Evolutionary conservation across 2,888 invertebrate genomes (phyloP), one percentile per base, ranked within the genome.

Genomic region (Archaeoteleia sp.): DNA sequence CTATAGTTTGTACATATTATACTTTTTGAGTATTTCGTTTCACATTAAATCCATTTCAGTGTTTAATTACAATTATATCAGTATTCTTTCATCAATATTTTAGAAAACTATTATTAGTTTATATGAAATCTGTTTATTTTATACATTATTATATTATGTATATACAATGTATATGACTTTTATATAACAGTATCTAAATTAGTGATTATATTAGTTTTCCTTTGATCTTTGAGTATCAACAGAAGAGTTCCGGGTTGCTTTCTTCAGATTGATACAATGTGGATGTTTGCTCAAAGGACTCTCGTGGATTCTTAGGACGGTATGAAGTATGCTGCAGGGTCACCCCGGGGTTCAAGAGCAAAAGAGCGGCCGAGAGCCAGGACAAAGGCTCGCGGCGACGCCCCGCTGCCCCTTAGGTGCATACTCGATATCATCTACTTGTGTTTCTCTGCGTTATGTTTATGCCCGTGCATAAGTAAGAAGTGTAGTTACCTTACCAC

Each of bases 401-500:
- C 77, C 78, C 78, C 76, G 78, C 76, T 79, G 79, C 77, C 79
- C 78, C 78, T 73, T 78, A 79, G 81, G 80, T 83, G 81, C 79
- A 83, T 78, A 76, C 76, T 73, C 78, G 82, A 83, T 83, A 83
- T 82, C 77, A 83, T 83, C 83, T 83, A 82, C 82, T 77, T 78
- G 79, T 83, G 82, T 83, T 82, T 74, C 78, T 76, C 74, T 75
- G 77, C 80, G 78, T 81, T 82, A 79, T 82, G 82, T 80, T 82
- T 80, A 80, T 82, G 78, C 78, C 62, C 74, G 66, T 73, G 80
- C 78, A 81, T 82, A 78, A 76, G 74, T 78, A 77, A 79, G 73
- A 57, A 71, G 65, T 43, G 68, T 63, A 63, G 58, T 62, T 63
- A 60, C 58, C 57, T 65, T 61, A 60, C 65, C 53, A 49, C 57